Evolutionary conservation across 2,797 vertebrate genomes (phyloP), one percentile per base, ranked within the genome.

Genomic region (Molossus alvarezi): DNA sequence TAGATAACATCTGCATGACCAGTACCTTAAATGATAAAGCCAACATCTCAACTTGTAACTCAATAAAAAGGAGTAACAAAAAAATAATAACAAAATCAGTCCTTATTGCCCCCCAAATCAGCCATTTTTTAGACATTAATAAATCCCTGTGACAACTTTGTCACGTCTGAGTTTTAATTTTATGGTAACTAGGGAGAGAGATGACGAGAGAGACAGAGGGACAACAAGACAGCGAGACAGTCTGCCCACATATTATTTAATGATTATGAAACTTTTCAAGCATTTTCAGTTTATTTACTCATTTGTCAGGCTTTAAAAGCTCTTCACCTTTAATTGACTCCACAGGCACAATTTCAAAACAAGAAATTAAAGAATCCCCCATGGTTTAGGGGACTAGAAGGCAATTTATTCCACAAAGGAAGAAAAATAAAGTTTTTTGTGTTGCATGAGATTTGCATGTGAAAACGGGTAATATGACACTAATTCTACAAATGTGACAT

Each of bases 301-400:
- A 88, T 51, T 81, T 95, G 77, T 95, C 96, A 96, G 92, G 91
- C 88, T 96, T 95, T 95, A 88, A 97, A 91, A 89, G 4, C 37
- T 82, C 77, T 96, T 97, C 73, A 92, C 41, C 67, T 80, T 93
- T 97, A 97, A 96, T 96, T 98, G 94, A 97, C 88, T 97, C 97
- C 96, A 98, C 97, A 97, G 57, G 64, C 91, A 94, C 55, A 95
- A 97, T 97, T 98, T 97, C 90, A 94, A 98, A 98, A 97, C 82
- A 53, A 97, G 71, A 97, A 97, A 75, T 86, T 97, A 95, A 94
- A 97, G 55, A 93, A 73, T 97, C 73, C 88, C 86, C 81, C 57
- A 90, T 45, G 75, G 88, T 87, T 96, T 91, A 95, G 53, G 65
- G 67, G 48, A 93, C 82, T 84, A 76, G 86, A 92, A 58, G 91